These are phyloP conservation scores for Drosophila quadrilineata DNA, from an alignment of 1,140 invertebrate species.

Conservation along the genomic window DNA sequence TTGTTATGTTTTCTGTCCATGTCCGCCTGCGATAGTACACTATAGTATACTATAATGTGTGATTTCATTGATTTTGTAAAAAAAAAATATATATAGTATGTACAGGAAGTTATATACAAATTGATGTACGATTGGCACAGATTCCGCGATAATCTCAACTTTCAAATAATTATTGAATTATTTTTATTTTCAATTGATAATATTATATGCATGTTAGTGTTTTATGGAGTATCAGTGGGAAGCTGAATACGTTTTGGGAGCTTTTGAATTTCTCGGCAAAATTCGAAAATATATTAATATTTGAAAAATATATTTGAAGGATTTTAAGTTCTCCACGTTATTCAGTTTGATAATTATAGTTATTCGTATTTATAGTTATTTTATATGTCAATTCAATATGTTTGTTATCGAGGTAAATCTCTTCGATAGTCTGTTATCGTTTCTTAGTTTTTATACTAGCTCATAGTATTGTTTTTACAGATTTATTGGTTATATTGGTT, in stretches of 20 bases:
- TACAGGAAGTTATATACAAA: constrained; percentile 61
- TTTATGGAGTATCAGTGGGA: not conserved
- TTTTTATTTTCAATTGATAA: constrained; percentile 16
- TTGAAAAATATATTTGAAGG: not conserved
- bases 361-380: constrained; percentile 12
- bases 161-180: constrained; percentile 16
- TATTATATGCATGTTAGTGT: not conserved
- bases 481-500: constrained; percentile 7
- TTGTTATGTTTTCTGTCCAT: not conserved
- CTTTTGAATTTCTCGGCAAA: no score
- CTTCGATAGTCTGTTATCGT: constrained; percentile 26
- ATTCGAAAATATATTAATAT: no score
- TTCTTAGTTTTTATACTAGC: constrained; percentile 20
- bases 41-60: no score
- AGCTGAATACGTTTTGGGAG: no score
- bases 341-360: constrained; percentile 6
- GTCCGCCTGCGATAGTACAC: not conserved
- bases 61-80: constrained; percentile 41
- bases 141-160: constrained; percentile 56
- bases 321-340: not conserved
- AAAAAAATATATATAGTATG: constrained; percentile 59
- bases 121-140: constrained; percentile 76
- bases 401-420: constrained; percentile 8
- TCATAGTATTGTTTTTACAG: constrained; percentile 30
- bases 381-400: constrained; percentile 6